Evolutionary conservation across 2,113 vertebrate species (phyloP).

Genomic region (Ophthalmolycus amberensis): DNA sequence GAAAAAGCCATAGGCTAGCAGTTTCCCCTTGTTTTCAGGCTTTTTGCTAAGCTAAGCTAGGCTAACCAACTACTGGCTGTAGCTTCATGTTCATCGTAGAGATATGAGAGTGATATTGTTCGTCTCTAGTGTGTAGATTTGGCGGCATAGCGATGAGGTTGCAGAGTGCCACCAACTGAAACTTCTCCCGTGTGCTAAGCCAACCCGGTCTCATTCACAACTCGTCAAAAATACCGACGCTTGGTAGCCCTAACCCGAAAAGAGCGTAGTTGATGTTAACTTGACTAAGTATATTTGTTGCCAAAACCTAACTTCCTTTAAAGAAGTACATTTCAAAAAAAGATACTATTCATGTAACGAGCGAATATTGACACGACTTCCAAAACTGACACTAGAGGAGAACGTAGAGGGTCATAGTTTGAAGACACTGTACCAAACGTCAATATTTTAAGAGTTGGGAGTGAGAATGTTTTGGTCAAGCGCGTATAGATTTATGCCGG

Average conservation of each 20-base stretch:
- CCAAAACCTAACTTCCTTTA: too few species aligned
- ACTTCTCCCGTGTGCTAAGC: neutral
- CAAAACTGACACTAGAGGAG: too few species aligned
- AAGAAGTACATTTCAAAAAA: too few species aligned
- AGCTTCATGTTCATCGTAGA: neutral
- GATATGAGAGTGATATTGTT: too few species aligned
- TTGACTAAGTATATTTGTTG: too few species aligned
- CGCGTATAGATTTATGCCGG: neutral
- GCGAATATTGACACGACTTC: too few species aligned
- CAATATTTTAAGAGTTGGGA: too few species aligned
- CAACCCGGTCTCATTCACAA: too few species aligned
- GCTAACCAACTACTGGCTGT: neutral
- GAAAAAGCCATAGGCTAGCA: neutral
- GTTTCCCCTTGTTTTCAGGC: neutral
- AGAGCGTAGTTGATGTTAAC: too few species aligned
- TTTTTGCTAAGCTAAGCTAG: constrained; percentile 6
- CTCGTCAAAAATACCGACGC: too few species aligned
- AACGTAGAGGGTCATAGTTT: neutral
- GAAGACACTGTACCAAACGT: neutral
- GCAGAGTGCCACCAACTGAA: neutral
- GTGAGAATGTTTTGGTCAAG: neutral
- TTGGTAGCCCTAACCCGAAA: too few species aligned
- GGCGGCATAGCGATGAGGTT: neutral
- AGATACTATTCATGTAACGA: too few species aligned
- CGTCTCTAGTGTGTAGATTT: neutral